Evolutionary conservation across 2,113 vertebrate species (phyloP).

Genomic region (Lampris megalopsis): DNA sequence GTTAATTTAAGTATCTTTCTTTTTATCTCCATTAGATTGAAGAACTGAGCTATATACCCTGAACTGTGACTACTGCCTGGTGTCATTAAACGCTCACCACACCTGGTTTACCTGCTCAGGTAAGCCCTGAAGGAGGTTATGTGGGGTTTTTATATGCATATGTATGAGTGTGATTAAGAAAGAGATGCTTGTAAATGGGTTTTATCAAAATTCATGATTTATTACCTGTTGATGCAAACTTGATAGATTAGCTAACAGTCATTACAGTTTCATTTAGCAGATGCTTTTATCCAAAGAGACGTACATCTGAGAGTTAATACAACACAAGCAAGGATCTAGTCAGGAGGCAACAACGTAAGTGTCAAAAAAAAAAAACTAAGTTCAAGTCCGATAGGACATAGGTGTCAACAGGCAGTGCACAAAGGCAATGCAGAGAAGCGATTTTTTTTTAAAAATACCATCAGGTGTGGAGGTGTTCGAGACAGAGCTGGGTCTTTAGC

Average conservation of each 20-base stretch:
- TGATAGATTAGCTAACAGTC: background rate
- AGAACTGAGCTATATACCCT: conserved; percentile 12
- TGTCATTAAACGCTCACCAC: conserved; percentile 15
- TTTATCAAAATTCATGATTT: background rate
- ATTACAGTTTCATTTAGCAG: background rate
- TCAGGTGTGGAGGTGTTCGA: no score
- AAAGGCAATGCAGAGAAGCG: no score
- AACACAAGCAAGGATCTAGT: no score
- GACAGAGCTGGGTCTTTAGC: no score
- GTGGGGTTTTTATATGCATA: background rate
- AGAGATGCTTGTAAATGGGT: background rate
- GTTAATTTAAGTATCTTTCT: conserved; percentile 21
- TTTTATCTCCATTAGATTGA: conserved; percentile 24
- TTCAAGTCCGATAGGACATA: no score
- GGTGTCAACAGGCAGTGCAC: no score
- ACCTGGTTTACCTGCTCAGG: conserved; percentile 40
- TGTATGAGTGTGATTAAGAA: background rate
- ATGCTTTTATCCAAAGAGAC: no score
- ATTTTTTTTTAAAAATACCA: no score
- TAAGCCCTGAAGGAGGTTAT: conserved; percentile 42
- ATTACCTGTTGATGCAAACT: background rate
- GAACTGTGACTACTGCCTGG: background rate
- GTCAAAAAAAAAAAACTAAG: no score
- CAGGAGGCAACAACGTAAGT: no score
- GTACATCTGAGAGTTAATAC: no score